Base-by-base conservation (phyloP, 1,140 invertebrate genomes). In the Tetraneura akinire region DNA sequence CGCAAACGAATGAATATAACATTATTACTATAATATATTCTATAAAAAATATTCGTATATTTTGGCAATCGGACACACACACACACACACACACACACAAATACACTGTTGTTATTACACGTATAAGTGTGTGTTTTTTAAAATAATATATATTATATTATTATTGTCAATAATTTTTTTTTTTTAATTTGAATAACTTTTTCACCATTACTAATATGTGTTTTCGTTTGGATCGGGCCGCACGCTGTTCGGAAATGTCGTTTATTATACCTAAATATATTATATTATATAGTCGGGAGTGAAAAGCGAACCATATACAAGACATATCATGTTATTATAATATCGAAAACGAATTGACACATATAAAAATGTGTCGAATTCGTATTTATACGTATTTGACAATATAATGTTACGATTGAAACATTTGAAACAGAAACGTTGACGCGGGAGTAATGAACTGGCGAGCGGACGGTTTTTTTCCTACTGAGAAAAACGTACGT, bases 211-310 rank as follows among this genome's bases (percentile, higher is more conserved):
- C 64, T 68, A 47, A 45, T 68, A n/a, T 21, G n/a, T 18, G n/a
- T 18, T 23, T 2, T 45, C 26, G 42, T 37, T 37, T 37, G 32
- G 3, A 37, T 37, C 64, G n/a, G 64, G 62, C 42, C 64, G 64
- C 64, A 68, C 64, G 64, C 64, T 68, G 64, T 68, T 68, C 64
- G 60, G 60, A 18, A 37, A 60, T 64, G 16, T 37, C 32, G 32
- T 8, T 3, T 3, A 4, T 4, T 37, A 37, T 37, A 37, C 32
- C 32, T 37, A 37, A 4, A 37, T 37, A 37, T 37, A 37, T 37
- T n/a, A 37, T 37, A 37, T 37, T 0, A n/a, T 32, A 16, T 13
- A 16, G 29, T 32, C 37, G 64, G 64, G 13, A 13, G 5, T 42
- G 13, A 10, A 21, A 37, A 42, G 32, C 32, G 32, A 18, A 1